These are phyloP conservation scores for Drosophila rellima DNA, from an alignment of 2,888 invertebrate genomes.

Conservation along the genomic window DNA sequence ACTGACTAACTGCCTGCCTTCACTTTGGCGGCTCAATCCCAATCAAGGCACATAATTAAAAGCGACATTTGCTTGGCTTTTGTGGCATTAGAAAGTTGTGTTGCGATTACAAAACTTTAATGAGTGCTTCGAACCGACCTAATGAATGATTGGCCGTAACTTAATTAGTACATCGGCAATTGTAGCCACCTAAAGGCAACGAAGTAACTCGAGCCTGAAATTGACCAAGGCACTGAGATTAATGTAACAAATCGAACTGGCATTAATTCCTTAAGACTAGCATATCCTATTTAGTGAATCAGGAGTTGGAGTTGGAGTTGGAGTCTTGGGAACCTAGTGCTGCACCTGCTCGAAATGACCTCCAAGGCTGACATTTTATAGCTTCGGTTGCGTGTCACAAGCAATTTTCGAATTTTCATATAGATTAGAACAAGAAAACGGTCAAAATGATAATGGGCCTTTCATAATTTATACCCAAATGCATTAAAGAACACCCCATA, in stretches of 20 bases:
- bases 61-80: slow-evolving; percentile 72
- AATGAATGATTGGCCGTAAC: slow-evolving; percentile 75
- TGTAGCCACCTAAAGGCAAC: slow-evolving; percentile 32
- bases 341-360: slow-evolving; percentile 66
- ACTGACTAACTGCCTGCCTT: slow-evolving; percentile 1
- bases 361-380: slow-evolving; percentile 38
- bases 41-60: slow-evolving; percentile 71
- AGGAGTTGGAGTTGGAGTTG: not conserved
- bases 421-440: slow-evolving; percentile 35
- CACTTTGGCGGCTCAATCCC: slow-evolving; percentile 41
- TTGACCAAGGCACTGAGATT: slow-evolving; percentile 49
- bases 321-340: slow-evolving; percentile 9
- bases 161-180: slow-evolving; percentile 65
- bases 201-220: slow-evolving; percentile 67
- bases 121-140: slow-evolving; percentile 57
- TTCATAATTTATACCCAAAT: slow-evolving; percentile 64
- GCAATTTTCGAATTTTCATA: slow-evolving; percentile 63
- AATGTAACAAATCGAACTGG: slow-evolving; percentile 41
- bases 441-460: slow-evolving; percentile 67
- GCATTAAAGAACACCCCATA: slow-evolving; percentile 49
- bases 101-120: slow-evolving; percentile 76
- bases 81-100: slow-evolving; percentile 70
- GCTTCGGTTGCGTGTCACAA: slow-evolving; percentile 64
- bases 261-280: slow-evolving; percentile 28
- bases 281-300: not conserved